Evolutionary conservation across 2,113 vertebrate genomes (phyloP).

Genomic region (Pongo abelii): DNA sequence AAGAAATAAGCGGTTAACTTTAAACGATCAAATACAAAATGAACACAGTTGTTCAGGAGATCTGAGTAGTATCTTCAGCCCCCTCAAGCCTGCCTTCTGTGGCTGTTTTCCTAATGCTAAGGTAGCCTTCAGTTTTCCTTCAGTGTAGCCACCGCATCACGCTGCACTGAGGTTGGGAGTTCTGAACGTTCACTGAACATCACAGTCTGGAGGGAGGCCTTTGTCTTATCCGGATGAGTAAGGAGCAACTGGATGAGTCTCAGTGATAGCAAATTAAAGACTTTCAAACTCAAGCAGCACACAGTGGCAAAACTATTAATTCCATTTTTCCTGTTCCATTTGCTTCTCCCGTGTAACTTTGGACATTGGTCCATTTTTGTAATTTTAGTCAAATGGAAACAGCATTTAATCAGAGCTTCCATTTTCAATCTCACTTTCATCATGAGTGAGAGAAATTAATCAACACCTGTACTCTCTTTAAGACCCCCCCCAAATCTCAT

Average conservation of each 20-base stretch:
- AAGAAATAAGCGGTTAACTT: not conserved
- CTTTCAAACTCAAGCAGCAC: not conserved
- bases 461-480: not conserved
- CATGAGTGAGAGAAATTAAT: conserved; percentile 27
- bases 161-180: not conserved
- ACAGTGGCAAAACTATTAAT: not conserved
- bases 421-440: not conserved
- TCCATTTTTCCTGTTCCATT: conserved; percentile 2
- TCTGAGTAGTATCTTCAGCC: not conserved
- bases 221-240: not conserved
- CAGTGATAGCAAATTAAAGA: not conserved
- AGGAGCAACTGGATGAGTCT: not conserved
- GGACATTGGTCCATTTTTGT: not conserved
- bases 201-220: not conserved
- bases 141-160: not conserved
- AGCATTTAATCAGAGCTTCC: not conserved
- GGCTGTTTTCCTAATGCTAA: not conserved
- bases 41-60: not conserved
- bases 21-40: not conserved
- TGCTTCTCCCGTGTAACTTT: not conserved
- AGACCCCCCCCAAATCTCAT: not conserved
- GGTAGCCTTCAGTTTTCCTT: not conserved
- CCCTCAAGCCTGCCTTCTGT: not conserved
- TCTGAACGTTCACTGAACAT: not conserved
- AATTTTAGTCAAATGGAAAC: conserved; percentile 10